Evolutionary conservation across 2,113 vertebrate species (phyloP).

Genomic region (Syngnathus scovelli): DNA sequence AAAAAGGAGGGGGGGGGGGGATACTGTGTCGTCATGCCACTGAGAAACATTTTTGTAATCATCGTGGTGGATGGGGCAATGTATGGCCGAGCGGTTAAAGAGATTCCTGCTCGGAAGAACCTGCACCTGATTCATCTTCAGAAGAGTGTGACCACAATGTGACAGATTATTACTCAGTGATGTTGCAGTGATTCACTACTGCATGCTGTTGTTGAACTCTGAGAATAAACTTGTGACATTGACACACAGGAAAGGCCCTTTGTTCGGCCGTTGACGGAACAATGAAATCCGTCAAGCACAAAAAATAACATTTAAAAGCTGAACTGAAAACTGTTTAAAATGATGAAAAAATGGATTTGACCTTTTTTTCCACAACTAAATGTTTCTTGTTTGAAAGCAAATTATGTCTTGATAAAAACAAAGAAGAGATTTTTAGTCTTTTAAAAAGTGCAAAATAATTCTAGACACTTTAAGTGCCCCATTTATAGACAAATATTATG

Average conservation of each 20-base stretch:
- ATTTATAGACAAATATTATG: no score
- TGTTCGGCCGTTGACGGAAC: not conserved
- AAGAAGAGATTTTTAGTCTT: no score
- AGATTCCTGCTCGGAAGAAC: constrained; percentile 2
- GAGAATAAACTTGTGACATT: constrained; percentile 5
- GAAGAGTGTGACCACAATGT: constrained; percentile 26
- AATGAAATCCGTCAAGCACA: not conserved
- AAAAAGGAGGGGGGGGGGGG: no score
- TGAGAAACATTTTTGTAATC: not conserved
- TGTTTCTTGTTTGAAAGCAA: no score
- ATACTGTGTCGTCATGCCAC: constrained; percentile 5
- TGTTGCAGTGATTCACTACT: constrained; percentile 19
- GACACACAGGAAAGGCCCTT: not conserved
- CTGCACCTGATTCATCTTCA: constrained; percentile 8
- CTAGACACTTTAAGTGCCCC: no score
- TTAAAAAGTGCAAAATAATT: no score
- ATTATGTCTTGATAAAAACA: no score
- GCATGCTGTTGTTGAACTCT: constrained; percentile 23
- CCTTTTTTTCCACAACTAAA: no score
- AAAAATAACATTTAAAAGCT: not conserved
- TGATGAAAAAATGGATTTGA: not conserved
- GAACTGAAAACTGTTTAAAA: not conserved
- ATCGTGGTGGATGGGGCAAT: not conserved
- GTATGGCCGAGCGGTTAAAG: not conserved
- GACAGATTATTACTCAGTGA: constrained; percentile 28